Evolutionary conservation across 2,888 invertebrate genomes (phyloP).

Genomic region (Rhabditophanes sp.): DNA sequence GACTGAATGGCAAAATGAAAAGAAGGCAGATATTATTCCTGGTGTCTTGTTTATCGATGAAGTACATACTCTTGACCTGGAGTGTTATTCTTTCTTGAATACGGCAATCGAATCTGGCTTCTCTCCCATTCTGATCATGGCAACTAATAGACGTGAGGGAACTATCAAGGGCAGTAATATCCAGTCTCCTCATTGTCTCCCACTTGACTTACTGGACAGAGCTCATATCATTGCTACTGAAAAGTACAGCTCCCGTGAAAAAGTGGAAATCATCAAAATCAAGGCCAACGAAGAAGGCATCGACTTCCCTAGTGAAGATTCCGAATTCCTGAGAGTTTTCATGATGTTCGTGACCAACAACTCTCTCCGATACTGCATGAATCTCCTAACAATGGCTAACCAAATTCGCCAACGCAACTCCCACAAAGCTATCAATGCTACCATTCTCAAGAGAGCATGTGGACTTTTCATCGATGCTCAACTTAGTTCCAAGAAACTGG

Average conservation of each 20-base stretch:
- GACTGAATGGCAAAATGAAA: constrained; percentile 95
- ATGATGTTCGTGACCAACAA: constrained; percentile 72
- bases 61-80: constrained; percentile 91
- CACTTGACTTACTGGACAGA: constrained; percentile 74
- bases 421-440: background rate
- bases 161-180: constrained; percentile 84
- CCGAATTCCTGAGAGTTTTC: constrained; percentile 71
- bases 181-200: constrained; percentile 86
- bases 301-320: constrained; percentile 73
- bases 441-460: background rate
- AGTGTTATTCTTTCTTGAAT: constrained; percentile 94
- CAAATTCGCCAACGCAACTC: constrained; percentile 81
- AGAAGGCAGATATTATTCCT: constrained; percentile 94
- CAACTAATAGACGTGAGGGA: constrained; percentile 70
- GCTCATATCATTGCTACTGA: constrained; percentile 54
- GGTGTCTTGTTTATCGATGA: constrained; percentile 54
- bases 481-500: no score
- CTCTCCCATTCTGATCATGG: constrained; percentile 94
- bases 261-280: constrained; percentile 22
- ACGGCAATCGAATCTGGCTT: constrained; percentile 84
- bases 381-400: constrained; percentile 82
- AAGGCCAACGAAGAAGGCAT: constrained; percentile 80
- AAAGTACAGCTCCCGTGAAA: no score
- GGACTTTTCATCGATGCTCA: no score
- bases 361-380: constrained; percentile 86